Base-by-base conservation (phyloP, 2,888 invertebrate genomes). In the Tachina lurida region DNA sequence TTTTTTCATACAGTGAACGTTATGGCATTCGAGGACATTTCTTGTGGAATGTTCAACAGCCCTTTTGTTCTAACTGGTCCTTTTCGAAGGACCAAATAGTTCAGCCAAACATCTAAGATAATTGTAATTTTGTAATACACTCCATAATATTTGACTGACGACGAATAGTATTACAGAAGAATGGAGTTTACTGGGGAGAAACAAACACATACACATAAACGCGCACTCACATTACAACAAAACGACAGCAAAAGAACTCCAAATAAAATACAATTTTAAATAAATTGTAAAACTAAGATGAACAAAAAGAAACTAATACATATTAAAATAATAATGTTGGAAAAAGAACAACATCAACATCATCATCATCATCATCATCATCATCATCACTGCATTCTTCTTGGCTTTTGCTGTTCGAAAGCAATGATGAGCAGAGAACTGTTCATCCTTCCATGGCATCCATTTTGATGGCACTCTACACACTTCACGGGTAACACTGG, bases 181-280 rank as follows among this genome's bases (percentile, higher is more conserved):
- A 22, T 71, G 31, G 47, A 45, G 31, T 68, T 52, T 65, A 65
- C 60, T 60, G 58, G 15, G 15, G 49, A 68, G 47, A 41, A 39
- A 56, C n/a, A 31, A 10, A 63, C n/a, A 43, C 43, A 54, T 17
- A 39, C 67, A 39, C 22, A 70, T 31, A 31, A 31, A 31, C 7
- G 12, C 4, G 10, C 2, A 10, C 10, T 8, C 12, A 17, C 54
- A 70, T 31, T 31, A 4, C 31, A 2, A 17, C n/a, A 22, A 1
- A n/a, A 67, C 47, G 15, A 17, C 15, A 65, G 8, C 10, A 62
- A 22, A 58, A 49, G 71, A 60, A 62, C 60, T 80, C 62, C 19
- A 71, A 80, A 76, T 76, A 54, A 76, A 65, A 75, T 74, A 62
- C 54, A 78, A 80, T 73, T 43, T 71, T 73, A 76, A 76, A 76